A percentile compares a stretch with the other conserved stretches of the same genome.
Evolutionary conservation across 2,888 invertebrate species (phyloP).

Genomic region (Sinotaia quadrata): DNA sequence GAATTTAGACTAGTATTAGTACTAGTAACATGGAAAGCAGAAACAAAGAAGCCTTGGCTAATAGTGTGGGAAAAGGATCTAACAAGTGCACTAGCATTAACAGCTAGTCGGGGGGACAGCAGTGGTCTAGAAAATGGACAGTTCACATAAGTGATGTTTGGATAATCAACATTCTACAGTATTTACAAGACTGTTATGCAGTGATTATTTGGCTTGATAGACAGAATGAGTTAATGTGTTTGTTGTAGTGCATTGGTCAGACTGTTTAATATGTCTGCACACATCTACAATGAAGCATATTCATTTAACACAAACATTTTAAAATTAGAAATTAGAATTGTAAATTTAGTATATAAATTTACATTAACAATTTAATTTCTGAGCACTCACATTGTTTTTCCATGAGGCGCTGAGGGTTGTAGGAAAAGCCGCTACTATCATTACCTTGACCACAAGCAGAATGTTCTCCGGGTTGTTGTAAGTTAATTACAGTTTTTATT

Average conservation of each 20-base stretch:
- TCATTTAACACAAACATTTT: neutral
- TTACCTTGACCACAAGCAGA: conserved; percentile 85
- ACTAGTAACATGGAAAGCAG: too few species aligned
- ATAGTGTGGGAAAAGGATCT: too few species aligned
- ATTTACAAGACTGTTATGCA: too few species aligned
- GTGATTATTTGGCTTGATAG: too few species aligned
- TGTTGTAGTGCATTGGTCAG: neutral
- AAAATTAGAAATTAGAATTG: neutral
- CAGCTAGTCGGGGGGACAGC: too few species aligned
- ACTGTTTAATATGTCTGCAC: neutral
- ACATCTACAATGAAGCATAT: neutral
- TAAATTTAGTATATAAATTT: neutral
- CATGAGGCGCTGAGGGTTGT: conserved; percentile 88
- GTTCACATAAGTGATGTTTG: too few species aligned
- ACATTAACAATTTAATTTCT: neutral
- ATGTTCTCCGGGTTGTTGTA: conserved; percentile 89
- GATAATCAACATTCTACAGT: too few species aligned
- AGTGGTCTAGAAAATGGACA: too few species aligned
- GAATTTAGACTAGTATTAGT: too few species aligned
- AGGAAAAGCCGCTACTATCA: conserved; percentile 85
- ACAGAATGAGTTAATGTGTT: too few species aligned
- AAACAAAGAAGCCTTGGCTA: too few species aligned
- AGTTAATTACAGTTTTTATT: conserved; percentile 87
- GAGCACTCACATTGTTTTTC: conserved; percentile 81
- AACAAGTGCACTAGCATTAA: too few species aligned